Conservation (phyloP, 2,888 invertebrate genomes). For the Caenorhabditis virilis region DNA sequence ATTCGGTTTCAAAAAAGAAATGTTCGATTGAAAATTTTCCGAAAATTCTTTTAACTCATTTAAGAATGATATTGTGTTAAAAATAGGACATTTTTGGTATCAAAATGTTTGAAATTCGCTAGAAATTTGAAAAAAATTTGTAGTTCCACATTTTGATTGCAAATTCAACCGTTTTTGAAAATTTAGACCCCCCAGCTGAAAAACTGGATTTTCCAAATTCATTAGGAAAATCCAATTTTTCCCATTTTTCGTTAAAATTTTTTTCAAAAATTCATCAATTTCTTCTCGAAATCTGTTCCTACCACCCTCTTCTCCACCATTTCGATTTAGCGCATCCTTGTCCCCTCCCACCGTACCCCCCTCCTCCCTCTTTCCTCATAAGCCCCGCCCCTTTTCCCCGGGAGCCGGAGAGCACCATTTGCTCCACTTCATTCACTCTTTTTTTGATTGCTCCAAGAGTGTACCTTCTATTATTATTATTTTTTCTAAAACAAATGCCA, state of each 20-base stretch:
- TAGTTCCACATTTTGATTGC: background rate
- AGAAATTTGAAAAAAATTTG: background rate
- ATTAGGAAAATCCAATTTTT: no score
- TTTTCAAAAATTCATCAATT: background rate
- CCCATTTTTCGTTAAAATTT: background rate
- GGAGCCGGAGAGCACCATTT: no score
- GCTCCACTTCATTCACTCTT: background rate
- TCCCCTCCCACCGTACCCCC: slow-evolving; percentile 7
- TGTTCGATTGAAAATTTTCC: no score
- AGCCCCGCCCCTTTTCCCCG: slow-evolving; percentile 4
- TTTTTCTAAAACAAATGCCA: background rate
- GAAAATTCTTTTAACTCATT: no score
- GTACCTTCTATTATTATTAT: background rate
- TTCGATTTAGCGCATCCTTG: background rate
- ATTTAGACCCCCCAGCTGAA: no score
- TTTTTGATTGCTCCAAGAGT: background rate
- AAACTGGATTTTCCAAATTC: no score
- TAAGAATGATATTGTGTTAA: no score
- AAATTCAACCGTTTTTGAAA: background rate
- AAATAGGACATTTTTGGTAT: no score
- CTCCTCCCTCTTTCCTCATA: slow-evolving; percentile 5
- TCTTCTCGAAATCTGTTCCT: background rate
- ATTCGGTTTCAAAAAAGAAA: no score
- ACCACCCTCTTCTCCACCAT: background rate
- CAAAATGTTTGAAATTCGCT: background rate